These are phyloP conservation scores for Bimastos eiseni DNA, from an alignment of 2,888 invertebrate species.

Conservation along the genomic window DNA sequence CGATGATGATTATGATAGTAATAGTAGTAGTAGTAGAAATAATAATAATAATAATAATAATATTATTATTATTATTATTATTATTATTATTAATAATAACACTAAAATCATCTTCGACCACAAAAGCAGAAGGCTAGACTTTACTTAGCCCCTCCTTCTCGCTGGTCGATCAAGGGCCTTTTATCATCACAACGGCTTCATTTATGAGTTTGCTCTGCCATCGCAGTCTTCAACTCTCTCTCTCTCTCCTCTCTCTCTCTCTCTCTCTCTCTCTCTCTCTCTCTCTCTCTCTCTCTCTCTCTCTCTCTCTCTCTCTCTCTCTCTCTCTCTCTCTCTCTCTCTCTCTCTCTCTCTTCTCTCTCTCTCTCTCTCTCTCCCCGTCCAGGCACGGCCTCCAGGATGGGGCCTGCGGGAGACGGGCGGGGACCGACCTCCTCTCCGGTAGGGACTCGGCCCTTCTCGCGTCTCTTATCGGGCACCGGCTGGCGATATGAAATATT, in stretches of 20 bases:
- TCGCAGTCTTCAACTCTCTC: too few species aligned
- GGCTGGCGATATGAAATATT: slow-evolving; percentile 22
- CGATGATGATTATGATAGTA: too few species aligned
- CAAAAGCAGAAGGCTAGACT: background rate
- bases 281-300: background rate
- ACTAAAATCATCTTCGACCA: background rate
- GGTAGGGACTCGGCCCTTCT: background rate
- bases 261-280: background rate
- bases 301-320: too few species aligned
- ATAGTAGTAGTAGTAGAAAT: too few species aligned
- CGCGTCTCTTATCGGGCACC: slow-evolving; percentile 13
- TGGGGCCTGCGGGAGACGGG: background rate
- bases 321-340: background rate
- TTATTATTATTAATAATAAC: background rate
- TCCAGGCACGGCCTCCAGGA: slow-evolving; percentile 1
- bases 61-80: too few species aligned
- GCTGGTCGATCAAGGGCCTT: background rate
- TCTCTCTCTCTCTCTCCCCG: too few species aligned
- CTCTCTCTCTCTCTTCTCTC: background rate
- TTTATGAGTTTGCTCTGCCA: background rate
- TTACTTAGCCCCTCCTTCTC: background rate
- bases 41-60: too few species aligned
- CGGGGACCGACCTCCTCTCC: background rate
- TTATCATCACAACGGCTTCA: background rate
- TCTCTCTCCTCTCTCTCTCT: too few species aligned